These are phyloP conservation scores for Cordilura impudica DNA, from an alignment of 2,888 invertebrate species.

Conservation along the genomic window DNA sequence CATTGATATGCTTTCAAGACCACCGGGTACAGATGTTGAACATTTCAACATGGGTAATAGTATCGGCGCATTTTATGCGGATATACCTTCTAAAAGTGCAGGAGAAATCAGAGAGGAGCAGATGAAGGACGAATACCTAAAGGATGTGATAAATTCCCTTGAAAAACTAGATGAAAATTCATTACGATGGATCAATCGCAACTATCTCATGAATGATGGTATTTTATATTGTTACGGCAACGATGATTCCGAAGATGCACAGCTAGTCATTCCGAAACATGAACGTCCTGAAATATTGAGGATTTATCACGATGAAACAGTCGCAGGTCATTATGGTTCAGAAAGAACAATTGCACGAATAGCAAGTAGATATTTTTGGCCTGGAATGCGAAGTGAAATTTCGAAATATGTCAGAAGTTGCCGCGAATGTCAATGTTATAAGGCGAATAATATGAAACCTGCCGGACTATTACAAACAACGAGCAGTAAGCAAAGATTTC, in stretches of 20 bases:
- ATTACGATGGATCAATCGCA: background rate
- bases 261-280: slow-evolving; percentile 60
- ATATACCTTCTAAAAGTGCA: slow-evolving; percentile 34
- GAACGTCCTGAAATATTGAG: too few species aligned
- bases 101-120: slow-evolving; percentile 36
- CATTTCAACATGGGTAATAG: too few species aligned
- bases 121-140: too few species aligned
- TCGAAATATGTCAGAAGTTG: slow-evolving; percentile 41
- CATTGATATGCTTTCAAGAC: slow-evolving; percentile 63
- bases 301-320: too few species aligned
- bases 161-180: slow-evolving; percentile 22
- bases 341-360: slow-evolving; percentile 53
- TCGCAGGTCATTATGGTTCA: slow-evolving; percentile 58
- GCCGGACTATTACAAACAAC: slow-evolving; percentile 58
- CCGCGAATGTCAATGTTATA: slow-evolving; percentile 55
- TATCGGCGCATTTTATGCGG: too few species aligned
- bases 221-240: slow-evolving; percentile 5
- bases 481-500: slow-evolving; percentile 55
- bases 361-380: slow-evolving; percentile 56
- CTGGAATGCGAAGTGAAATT: slow-evolving; percentile 54
- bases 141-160: slow-evolving; percentile 7
- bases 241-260: slow-evolving; percentile 29
- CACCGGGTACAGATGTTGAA: too few species aligned
- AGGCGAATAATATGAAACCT: slow-evolving; percentile 60
- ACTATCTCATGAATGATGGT: slow-evolving; percentile 10